Percentiles rank a stretch among this genome's conserved stretches.
phyloP scores from a whole-genome alignment of 2,113 vertebrate genomes.

The Gorsachius goisagi region DNA sequence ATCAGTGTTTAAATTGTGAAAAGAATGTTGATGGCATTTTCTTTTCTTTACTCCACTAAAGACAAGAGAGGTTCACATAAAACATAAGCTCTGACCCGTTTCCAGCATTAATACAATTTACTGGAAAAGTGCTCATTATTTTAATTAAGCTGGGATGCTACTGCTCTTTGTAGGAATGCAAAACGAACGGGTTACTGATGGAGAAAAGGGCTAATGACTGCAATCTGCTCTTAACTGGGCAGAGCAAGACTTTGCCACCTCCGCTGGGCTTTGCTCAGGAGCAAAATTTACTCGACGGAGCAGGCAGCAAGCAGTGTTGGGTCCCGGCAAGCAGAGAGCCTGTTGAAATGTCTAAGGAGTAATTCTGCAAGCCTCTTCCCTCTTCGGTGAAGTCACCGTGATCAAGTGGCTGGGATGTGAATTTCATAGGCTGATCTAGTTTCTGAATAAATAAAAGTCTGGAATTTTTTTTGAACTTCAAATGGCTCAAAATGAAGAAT shows the following conservation, averaged over 20 bases:
- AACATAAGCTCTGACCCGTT: conserved; percentile 47
- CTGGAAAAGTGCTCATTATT: conserved; percentile 54
- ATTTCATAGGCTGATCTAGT: conserved; percentile 61
- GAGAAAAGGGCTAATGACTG: conserved; percentile 25
- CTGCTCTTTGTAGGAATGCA: conserved; percentile 41
- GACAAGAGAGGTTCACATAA: conserved; percentile 58
- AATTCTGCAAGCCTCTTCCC: conserved; percentile 30
- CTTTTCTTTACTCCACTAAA: conserved; percentile 3
- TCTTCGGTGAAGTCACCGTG: conserved; percentile 16
- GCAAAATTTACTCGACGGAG: neutral
- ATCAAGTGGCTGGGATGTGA: conserved; percentile 54
- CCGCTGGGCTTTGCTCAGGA: neutral
- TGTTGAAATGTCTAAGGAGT: conserved; percentile 4
- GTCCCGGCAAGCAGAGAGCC: neutral
- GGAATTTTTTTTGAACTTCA: conserved; percentile 33
- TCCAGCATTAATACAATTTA: conserved; percentile 44
- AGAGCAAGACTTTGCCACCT: conserved; percentile 13
- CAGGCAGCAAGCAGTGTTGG: neutral
- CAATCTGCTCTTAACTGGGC: neutral
- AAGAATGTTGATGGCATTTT: conserved; percentile 65
- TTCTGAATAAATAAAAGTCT: conserved; percentile 66
- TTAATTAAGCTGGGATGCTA: conserved; percentile 56
- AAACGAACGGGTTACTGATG: conserved; percentile 1
- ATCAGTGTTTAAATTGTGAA: conserved; percentile 35
- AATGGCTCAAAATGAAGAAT: conserved; percentile 67